These are phyloP conservation scores for Ptilonorhynchus violaceus DNA, from an alignment of 2,113 vertebrate species.

Conservation along the genomic window DNA sequence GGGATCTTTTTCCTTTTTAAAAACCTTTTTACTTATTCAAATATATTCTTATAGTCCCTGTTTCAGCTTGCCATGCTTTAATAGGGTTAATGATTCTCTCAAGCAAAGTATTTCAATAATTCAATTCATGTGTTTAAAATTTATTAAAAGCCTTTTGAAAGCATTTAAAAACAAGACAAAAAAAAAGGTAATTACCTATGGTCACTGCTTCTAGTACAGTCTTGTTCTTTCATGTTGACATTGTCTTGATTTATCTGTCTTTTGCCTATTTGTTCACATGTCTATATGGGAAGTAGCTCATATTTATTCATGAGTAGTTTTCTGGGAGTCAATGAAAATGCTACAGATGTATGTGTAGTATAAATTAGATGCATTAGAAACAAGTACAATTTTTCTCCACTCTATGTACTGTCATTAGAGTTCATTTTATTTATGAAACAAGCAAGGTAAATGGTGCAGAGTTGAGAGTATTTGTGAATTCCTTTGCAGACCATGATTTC, in stretches of 20 bases:
- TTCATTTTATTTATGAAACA: background rate
- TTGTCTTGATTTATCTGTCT: background rate
- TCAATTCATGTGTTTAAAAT: background rate
- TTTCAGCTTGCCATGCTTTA: background rate
- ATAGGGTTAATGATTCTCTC: background rate
- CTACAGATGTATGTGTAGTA: background rate
- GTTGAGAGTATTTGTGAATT: background rate
- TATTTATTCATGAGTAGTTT: background rate
- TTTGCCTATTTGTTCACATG: background rate
- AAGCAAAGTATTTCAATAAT: background rate
- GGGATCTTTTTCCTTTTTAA: background rate
- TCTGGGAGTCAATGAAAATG: background rate
- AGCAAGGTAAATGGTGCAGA: background rate
- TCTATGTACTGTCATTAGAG: background rate
- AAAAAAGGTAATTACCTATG: background rate
- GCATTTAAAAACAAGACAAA: background rate
- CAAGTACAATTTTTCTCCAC: background rate
- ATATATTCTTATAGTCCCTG: background rate
- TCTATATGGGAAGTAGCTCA: background rate
- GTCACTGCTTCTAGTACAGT: background rate
- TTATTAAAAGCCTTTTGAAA: background rate
- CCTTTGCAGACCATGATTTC: background rate
- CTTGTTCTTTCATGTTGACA: background rate
- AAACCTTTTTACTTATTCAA: background rate
- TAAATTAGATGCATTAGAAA: background rate